Percentiles rank a stretch among this genome's conserved stretches.
Evolutionary conservation across 2,797 vertebrate species (phyloP).

Genomic region (Hozukius guyotensis): DNA sequence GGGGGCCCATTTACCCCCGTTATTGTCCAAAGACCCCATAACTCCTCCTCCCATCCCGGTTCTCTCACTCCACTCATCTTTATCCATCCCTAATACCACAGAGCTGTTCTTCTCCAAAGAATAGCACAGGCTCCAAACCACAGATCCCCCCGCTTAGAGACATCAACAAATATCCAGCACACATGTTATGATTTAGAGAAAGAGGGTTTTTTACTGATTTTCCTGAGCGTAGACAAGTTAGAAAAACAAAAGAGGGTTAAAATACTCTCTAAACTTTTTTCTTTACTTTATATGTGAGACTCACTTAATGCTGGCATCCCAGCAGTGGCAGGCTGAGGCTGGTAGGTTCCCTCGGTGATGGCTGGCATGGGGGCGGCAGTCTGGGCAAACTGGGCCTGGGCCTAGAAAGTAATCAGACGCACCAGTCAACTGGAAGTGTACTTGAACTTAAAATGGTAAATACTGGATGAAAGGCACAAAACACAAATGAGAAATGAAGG

Average conservation of each 20-base stretch:
- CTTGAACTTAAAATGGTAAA: neutral
- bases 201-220: neutral
- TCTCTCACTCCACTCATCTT: neutral
- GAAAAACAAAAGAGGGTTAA: neutral
- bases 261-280: neutral
- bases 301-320: slow-evolving; percentile 77
- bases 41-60: slow-evolving; percentile 2
- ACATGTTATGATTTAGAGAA: neutral
- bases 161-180: neutral
- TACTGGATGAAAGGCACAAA: neutral
- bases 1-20: neutral
- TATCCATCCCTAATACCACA: neutral
- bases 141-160: slow-evolving; percentile 7
- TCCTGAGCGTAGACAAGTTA: too few relatives aligned
- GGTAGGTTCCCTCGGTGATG: slow-evolving; percentile 78
- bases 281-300: slow-evolving; percentile 20
- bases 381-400: slow-evolving; percentile 82
- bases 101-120: neutral
- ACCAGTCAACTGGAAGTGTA: neutral
- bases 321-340: slow-evolving; percentile 55
- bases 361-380: slow-evolving; percentile 75
- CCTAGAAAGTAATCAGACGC: slow-evolving; percentile 63
- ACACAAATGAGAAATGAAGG: neutral
- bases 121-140: neutral
- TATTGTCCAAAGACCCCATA: neutral